phyloP scores from a whole-genome alignment of 2,113 vertebrate genomes.

The Myrmophylax atrothorax region DNA sequence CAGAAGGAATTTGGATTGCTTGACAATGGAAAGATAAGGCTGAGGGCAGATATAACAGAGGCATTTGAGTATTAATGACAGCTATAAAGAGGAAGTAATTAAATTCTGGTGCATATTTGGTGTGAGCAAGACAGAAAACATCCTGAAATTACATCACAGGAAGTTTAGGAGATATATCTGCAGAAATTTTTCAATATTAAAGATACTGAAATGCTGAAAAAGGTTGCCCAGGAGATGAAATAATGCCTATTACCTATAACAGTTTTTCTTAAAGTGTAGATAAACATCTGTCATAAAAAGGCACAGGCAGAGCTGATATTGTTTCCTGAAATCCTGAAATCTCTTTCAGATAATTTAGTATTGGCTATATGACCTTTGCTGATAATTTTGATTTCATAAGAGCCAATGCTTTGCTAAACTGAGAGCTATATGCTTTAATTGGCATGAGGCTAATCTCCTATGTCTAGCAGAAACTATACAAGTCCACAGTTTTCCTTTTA shows the following conservation, averaged over 20 bases:
- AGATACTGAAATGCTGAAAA: not conserved
- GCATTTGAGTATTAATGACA: not conserved
- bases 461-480: not conserved
- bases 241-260: not conserved
- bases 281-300: not conserved
- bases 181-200: not conserved
- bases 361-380: not conserved
- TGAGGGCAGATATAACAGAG: not conserved
- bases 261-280: not conserved
- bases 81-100: not conserved
- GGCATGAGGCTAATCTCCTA: not conserved
- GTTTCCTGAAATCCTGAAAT: not conserved
- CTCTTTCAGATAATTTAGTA: not conserved
- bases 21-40: not conserved
- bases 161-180: not conserved
- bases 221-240: not conserved
- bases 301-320: not conserved
- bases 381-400: not conserved
- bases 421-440: not conserved
- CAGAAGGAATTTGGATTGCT: not conserved
- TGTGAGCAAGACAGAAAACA: not conserved
- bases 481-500: not conserved
- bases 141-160: not conserved
- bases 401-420: not conserved
- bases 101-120: not conserved